Conservation (phyloP, 2,888 invertebrate species). For the Acronicta psi region DNA sequence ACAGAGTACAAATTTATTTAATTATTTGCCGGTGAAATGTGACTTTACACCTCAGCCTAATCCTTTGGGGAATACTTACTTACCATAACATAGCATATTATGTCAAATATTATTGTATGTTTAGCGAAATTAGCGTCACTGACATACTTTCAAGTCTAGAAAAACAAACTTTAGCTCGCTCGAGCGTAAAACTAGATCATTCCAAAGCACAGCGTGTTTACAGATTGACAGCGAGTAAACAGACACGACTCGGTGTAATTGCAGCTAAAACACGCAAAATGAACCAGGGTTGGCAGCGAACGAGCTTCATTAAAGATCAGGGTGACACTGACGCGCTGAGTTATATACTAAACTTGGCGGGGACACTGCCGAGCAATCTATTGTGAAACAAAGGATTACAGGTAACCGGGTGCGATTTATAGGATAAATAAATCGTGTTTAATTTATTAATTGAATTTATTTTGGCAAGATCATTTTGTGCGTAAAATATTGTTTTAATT, state of each 20-base stretch:
- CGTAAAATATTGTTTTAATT: slow-evolving; percentile 6
- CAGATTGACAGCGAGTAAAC: slow-evolving; percentile 25
- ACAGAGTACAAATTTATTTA: too few relatives aligned
- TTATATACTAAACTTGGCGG: not conserved
- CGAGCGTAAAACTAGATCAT: slow-evolving; percentile 7
- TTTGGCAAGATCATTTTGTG: slow-evolving; percentile 3
- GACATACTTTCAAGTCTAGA: not conserved
- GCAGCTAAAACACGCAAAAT: slow-evolving; percentile 23
- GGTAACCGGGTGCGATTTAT: slow-evolving; percentile 8
- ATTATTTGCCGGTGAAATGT: too few relatives aligned
- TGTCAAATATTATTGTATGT: too few relatives aligned
- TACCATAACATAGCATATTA: too few relatives aligned
- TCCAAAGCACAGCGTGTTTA: slow-evolving; percentile 28
- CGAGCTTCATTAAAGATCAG: slow-evolving; percentile 29
- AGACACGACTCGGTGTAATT: slow-evolving; percentile 26
- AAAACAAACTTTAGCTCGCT: not conserved
- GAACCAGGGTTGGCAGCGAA: slow-evolving; percentile 16
- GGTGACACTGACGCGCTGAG: not conserved
- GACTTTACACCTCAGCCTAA: too few relatives aligned
- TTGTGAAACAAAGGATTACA: slow-evolving; percentile 14
- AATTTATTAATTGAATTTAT: slow-evolving; percentile 8
- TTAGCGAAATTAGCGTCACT: too few relatives aligned
- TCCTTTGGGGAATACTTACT: too few relatives aligned
- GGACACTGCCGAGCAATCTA: slow-evolving; percentile 11
- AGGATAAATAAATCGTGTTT: slow-evolving; percentile 9